phyloP scores from a whole-genome alignment of 2,113 vertebrate species.

The Lanius collurio region DNA sequence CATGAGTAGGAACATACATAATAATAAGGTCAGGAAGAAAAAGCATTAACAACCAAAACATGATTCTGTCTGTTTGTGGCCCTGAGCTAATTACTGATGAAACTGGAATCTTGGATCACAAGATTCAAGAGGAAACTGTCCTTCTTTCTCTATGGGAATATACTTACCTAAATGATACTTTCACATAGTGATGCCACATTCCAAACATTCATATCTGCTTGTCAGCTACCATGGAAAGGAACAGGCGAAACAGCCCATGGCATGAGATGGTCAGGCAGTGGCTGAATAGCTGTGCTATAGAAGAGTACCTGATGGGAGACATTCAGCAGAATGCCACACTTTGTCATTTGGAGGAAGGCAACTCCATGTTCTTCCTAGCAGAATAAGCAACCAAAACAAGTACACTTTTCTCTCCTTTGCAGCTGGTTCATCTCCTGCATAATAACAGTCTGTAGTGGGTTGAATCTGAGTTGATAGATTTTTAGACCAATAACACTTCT shows the following conservation, averaged over 20 bases:
- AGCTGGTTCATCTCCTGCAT: background rate
- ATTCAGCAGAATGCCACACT: background rate
- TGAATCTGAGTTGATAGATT: too few species aligned
- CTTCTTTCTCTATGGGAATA: background rate
- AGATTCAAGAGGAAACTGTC: background rate
- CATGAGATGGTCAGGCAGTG: too few species aligned
- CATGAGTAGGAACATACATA: background rate
- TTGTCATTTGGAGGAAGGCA: background rate
- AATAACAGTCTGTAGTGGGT: background rate
- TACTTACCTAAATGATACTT: background rate
- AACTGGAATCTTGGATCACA: background rate
- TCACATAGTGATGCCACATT: rapidly evolving
- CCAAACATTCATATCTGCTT: background rate
- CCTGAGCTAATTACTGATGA: background rate
- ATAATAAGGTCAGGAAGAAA: background rate
- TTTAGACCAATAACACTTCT: too few species aligned
- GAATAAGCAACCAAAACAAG: background rate
- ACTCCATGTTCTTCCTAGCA: background rate
- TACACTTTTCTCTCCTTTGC: background rate
- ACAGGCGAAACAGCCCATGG: background rate
- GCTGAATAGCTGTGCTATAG: background rate
- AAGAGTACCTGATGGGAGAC: background rate
- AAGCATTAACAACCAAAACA: background rate
- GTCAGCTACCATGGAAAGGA: background rate
- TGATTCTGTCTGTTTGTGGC: background rate